A percentile compares a stretch with the other conserved stretches of the same genome.
These are phyloP conservation scores for Listrodromus nycthemerus DNA, from an alignment of 2,888 invertebrate species.

Conservation along the genomic window DNA sequence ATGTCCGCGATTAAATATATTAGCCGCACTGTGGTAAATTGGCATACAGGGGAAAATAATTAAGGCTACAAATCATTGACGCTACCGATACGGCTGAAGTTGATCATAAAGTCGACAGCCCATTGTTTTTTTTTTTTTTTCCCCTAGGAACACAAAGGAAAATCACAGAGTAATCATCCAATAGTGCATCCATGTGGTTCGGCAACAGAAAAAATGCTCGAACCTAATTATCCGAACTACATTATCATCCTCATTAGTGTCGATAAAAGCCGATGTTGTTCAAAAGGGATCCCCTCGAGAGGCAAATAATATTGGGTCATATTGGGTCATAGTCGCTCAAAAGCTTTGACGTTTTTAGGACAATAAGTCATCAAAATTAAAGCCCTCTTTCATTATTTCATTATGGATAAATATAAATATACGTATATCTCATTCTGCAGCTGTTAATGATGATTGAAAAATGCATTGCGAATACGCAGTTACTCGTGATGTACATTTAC, in stretches of 20 bases:
- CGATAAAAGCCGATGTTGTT: background rate
- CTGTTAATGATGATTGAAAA: background rate
- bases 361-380: background rate
- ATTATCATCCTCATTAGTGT: background rate
- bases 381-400: background rate
- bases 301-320: background rate
- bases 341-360: background rate
- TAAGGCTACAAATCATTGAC: slow-evolving; percentile 27
- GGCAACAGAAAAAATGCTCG: background rate
- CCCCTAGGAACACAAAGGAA: background rate
- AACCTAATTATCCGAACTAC: background rate
- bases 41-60: slow-evolving; percentile 30
- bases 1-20: slow-evolving; percentile 7
- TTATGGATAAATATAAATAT: too few species aligned
- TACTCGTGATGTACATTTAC: background rate
- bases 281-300: background rate
- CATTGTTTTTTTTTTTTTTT: slow-evolving; percentile 53
- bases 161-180: background rate
- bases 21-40: slow-evolving; percentile 16
- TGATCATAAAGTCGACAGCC: slow-evolving; percentile 21
- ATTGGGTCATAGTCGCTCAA: background rate
- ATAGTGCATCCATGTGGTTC: background rate
- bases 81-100: slow-evolving; percentile 24
- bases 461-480: background rate
- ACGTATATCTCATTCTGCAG: background rate